Base-by-base conservation (phyloP, 2,888 invertebrate genomes). In the Mesopsocus fuscifrons region DNA sequence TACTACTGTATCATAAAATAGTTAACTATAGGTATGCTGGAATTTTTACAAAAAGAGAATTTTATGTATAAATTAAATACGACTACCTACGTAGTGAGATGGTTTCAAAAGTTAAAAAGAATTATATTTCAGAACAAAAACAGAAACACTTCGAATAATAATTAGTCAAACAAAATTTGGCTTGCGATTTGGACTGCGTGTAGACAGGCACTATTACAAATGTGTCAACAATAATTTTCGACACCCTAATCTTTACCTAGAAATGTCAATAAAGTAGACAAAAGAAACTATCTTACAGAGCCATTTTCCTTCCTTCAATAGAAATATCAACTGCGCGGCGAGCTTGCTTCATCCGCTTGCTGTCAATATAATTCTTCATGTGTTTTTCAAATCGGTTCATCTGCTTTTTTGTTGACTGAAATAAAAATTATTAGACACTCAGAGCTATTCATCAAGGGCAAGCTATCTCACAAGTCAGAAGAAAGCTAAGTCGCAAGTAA, bases 301-400 rank as follows among this genome's bases (percentile, higher is more conserved):
- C 77, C 94, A 95, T 92, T 66, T 88, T 89, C 55, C 92, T 71
- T 18, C 95, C 95, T 65, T 95, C 94, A 52, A 95, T 89, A 47
- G 94, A 94, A 59, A 95, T 94, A 53, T 81, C 79, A 42, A 94
- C 89, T 46, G 94, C 94, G 54, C 88, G 68, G 48, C 80, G 73
- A 11, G 77, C 68, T 55, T 83, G 77, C 56, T 78, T 79, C 54
- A 78, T 59, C 26, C 84, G 70, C 60, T 88, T 88, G 49, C 72
- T 74, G 58, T 94, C 92, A 46, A 87, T 71, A 59, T 91, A 88
- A 51, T 80, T 77, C 56, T 91, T 83, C 71, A 88, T 78, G 56
- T 94, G 91, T 56, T 83, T 84, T 57, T 94, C 94, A 61, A 91
- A 85, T 41, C 91, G 72, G 49, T 81, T 84, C 66, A 85, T 72